A percentile compares a stretch with the other conserved stretches of the same genome.
These are phyloP conservation scores for Arvicanthis niloticus DNA, from an alignment of 2,113 vertebrate genomes.

Conservation along the genomic window DNA sequence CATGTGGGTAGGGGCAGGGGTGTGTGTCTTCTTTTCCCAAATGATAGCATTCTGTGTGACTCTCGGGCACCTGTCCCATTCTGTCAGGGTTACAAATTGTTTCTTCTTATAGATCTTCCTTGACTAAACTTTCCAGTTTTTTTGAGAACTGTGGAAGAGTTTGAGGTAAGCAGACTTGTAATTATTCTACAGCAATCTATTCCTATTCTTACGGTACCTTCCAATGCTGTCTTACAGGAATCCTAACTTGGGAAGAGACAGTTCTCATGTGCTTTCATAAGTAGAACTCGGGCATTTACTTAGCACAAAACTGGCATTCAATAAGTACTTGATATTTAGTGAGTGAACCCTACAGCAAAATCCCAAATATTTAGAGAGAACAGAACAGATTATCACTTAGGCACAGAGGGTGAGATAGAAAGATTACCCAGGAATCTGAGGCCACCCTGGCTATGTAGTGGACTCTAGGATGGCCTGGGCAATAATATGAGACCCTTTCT, in stretches of 20 bases:
- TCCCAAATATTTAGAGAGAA: constrained; percentile 15
- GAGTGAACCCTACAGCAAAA: constrained; percentile 45
- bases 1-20: not conserved
- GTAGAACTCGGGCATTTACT: not conserved
- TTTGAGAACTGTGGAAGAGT: constrained; percentile 31
- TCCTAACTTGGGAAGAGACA: not conserved
- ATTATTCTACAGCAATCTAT: not conserved
- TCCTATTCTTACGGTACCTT: not conserved
- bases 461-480: not conserved
- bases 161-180: not conserved
- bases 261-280: not conserved
- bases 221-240: not conserved
- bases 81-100: not conserved
- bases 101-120: not conserved
- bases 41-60: not conserved
- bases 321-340: constrained; percentile 3
- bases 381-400: not conserved
- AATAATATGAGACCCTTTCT: not conserved
- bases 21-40: not conserved
- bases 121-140: not conserved
- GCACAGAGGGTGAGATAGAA: not conserved
- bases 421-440: not conserved
- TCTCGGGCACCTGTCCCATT: not conserved
- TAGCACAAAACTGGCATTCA: not conserved
- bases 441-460: not conserved